Base-by-base conservation (phyloP, 2,113 vertebrate species). In the Eretmochelys imbricata region DNA sequence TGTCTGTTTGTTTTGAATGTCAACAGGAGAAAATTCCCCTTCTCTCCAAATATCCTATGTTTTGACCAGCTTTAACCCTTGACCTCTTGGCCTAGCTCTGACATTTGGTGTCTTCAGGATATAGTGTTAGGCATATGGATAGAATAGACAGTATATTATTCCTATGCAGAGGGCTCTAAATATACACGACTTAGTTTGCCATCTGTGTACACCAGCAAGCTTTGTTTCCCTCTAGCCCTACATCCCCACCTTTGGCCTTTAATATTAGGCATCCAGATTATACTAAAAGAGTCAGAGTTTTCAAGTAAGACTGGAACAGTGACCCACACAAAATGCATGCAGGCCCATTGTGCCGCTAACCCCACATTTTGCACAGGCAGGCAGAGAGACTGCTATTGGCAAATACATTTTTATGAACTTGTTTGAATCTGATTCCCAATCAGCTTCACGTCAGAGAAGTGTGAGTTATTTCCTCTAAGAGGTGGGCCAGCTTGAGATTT, bases 91-190 rank as follows among this genome's bases (percentile, higher is more conserved):
- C 12, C 1, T 25, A 80, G 59, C 29, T 42, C 25, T 72, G 84
- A 35, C 38, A 46, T 80, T 78, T 1, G 0, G 79, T 80, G 10
- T 82, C 62, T 88, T 93, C 48, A 62, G 79, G n/a, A 46, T 14
- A 6, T 31, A 2, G 10, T 12, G 1, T 1, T 2, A 65, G 50
- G 50, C 62, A 2, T 29, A 22, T 0, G 5, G 42, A 1, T 51
- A 9, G 46, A 10, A 22, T 38, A 76, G 38, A n/a, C 12, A 0
- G 0, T 51, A 22, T 51, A 0, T 27, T 38, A 80, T 59, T 78
- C 65, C 78, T 0, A 1, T 50, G 0, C 8, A 38, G n/a, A 72
- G 9, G n/a, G 19, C 8, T n/a, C 38, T 78, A 78, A 27, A 48
- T 78, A 48, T 48, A 57, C 86, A 84, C n/a, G 22, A 3, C 79